Conservation (phyloP, 2,888 invertebrate genomes). For the Acleris literana region DNA sequence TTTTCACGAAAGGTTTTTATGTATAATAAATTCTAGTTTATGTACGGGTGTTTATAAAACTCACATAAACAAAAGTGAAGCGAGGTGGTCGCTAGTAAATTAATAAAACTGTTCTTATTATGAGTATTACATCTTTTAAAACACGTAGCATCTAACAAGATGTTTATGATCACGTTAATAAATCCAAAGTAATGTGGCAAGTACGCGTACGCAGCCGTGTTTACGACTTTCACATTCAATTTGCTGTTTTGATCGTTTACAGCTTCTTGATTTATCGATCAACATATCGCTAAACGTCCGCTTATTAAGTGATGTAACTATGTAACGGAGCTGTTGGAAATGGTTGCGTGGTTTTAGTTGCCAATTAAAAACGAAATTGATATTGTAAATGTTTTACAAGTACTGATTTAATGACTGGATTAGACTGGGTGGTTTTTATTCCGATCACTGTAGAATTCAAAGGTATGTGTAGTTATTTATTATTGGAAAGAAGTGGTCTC, state of each 20-base stretch:
- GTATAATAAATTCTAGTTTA: too few species aligned
- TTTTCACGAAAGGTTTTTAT: too few species aligned
- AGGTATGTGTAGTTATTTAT: too few species aligned
- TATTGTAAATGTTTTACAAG: neutral
- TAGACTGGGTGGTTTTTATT: too few species aligned
- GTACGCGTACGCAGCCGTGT: neutral
- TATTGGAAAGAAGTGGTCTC: too few species aligned
- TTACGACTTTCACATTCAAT: constrained; percentile 20
- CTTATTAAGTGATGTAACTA: constrained; percentile 5
- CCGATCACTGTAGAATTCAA: too few species aligned
- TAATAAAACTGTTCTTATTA: too few species aligned
- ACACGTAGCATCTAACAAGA: neutral
- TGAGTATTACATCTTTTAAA: neutral
- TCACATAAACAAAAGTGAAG: too few species aligned
- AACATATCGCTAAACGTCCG: neutral
- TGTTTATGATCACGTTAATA: neutral
- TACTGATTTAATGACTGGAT: too few species aligned
- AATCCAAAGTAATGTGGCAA: neutral
- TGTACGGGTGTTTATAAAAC: too few species aligned
- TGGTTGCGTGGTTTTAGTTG: constrained; percentile 2
- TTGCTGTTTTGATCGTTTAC: constrained; percentile 2
- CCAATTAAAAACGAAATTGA: neutral
- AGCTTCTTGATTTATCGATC: constrained; percentile 10
- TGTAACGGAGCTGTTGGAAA: constrained; percentile 5
- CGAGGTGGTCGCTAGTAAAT: too few species aligned